These are phyloP conservation scores for Aplochiton taeniatus DNA, from an alignment of 2,797 vertebrate genomes.

Conservation along the genomic window DNA sequence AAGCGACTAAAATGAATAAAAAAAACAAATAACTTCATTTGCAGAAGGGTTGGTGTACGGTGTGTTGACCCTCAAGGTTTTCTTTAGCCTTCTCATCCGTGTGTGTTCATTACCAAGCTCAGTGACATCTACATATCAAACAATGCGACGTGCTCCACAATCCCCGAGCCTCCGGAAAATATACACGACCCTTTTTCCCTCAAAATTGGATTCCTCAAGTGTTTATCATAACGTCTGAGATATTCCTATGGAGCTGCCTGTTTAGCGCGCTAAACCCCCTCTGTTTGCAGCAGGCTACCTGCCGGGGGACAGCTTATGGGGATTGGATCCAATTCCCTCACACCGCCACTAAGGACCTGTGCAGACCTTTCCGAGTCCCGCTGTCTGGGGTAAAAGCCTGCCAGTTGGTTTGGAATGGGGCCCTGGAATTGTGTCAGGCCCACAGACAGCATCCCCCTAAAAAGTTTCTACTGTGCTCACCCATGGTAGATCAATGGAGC, in stretches of 20 bases:
- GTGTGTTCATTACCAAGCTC: too few species aligned
- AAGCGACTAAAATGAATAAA: constrained; percentile 44
- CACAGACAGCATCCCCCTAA: constrained; percentile 50
- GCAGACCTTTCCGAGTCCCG: constrained; percentile 18
- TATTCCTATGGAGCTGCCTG: too few species aligned
- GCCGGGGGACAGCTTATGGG: too few species aligned
- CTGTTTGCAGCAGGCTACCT: too few species aligned
- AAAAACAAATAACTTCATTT: constrained; percentile 18
- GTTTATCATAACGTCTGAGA: too few species aligned
- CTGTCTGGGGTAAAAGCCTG: constrained; percentile 33
- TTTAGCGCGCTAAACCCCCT: too few species aligned
- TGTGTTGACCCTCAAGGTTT: too few species aligned
- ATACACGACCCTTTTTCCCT: too few species aligned
- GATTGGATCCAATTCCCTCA: constrained; percentile 7
- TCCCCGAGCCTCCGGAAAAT: too few species aligned
- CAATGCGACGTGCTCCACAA: too few species aligned
- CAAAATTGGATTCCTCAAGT: too few species aligned
- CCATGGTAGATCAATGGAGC: constrained; percentile 66
- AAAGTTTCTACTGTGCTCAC: constrained; percentile 50
- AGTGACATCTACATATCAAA: too few species aligned
- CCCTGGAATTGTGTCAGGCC: constrained; percentile 65
- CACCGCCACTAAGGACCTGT: constrained; percentile 12
- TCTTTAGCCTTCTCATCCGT: constrained; percentile 1
- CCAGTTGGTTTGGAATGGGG: constrained; percentile 60
- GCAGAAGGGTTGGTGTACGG: not conserved